Conservation (phyloP, 2,113 vertebrate species). For the Merops nubicus region DNA sequence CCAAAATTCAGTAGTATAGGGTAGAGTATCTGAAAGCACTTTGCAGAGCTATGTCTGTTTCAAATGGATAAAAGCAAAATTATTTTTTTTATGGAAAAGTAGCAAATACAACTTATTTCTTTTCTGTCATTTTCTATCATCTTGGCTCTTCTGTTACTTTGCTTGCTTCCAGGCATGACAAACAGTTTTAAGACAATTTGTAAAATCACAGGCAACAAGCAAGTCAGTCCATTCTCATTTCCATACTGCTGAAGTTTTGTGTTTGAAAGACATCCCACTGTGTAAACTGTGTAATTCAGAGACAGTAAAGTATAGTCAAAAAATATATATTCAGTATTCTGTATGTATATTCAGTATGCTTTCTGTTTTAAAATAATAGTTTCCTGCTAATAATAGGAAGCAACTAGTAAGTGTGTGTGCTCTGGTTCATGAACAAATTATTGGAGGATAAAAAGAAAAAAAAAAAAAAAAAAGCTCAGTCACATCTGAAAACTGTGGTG, state of each 20-base stretch:
- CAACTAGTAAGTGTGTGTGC: not conserved
- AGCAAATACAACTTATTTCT: not conserved
- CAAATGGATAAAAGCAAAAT: not conserved
- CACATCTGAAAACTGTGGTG: not conserved
- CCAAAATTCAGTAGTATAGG: fast-evolving
- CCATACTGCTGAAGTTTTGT: not conserved
- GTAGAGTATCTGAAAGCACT: not conserved
- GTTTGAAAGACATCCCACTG: not conserved
- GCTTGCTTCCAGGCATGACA: not conserved
- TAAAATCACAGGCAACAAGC: not conserved
- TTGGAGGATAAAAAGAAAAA: fast-evolving
- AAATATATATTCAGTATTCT: not conserved
- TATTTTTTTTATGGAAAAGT: not conserved
- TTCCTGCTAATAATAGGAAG: not conserved
- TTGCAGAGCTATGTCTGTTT: not conserved
- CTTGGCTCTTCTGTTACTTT: not conserved
- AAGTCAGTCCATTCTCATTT: not conserved
- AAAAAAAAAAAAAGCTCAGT: not conserved
- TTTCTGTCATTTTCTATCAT: not conserved
- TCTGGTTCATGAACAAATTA: not conserved
- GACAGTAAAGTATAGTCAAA: not conserved
- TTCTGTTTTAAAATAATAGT: not conserved
- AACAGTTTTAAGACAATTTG: not conserved
- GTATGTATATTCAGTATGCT: not conserved
- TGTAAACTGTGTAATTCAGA: not conserved